Evolutionary conservation across 2,113 vertebrate species (phyloP).

Genomic region (Progne subis): DNA sequence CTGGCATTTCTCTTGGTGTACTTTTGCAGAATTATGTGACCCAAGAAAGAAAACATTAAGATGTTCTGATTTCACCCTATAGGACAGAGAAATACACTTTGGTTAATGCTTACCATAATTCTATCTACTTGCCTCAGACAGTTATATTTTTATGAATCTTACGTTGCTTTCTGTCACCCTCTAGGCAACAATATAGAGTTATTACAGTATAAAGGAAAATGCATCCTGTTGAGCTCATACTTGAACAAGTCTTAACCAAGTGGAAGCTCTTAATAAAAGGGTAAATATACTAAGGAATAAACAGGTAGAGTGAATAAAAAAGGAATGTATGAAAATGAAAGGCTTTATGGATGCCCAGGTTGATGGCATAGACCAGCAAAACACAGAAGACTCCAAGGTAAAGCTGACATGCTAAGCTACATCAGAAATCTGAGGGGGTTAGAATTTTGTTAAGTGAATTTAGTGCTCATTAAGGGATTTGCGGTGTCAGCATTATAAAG

Average conservation of each 20-base stretch:
- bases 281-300: constrained; percentile 59
- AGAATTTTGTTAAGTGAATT: constrained; percentile 68
- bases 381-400: neutral
- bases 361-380: neutral
- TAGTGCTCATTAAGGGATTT: constrained; percentile 67
- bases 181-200: constrained; percentile 72
- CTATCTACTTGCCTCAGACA: constrained; percentile 64
- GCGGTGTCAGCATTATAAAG: constrained; percentile 52
- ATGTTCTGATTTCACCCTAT: constrained; percentile 69
- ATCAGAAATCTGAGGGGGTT: constrained; percentile 30
- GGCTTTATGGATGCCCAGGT: constrained; percentile 7
- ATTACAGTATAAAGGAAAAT: constrained; percentile 71
- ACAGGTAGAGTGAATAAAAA: constrained; percentile 41
- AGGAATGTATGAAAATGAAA: neutral
- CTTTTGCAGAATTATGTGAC: constrained; percentile 59
- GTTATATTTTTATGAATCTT: constrained; percentile 73
- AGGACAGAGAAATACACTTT: constrained; percentile 59
- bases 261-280: constrained; percentile 64
- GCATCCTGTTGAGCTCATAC: constrained; percentile 53
- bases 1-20: constrained; percentile 44
- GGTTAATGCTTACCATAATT: constrained; percentile 66
- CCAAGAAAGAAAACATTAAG: constrained; percentile 65
- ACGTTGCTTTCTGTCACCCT: constrained; percentile 70
- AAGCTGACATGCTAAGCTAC: neutral
- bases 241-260: constrained; percentile 43